These are phyloP conservation scores for Capreolus pygargus DNA, from an alignment of 2,113 vertebrate genomes.

Conservation along the genomic window DNA sequence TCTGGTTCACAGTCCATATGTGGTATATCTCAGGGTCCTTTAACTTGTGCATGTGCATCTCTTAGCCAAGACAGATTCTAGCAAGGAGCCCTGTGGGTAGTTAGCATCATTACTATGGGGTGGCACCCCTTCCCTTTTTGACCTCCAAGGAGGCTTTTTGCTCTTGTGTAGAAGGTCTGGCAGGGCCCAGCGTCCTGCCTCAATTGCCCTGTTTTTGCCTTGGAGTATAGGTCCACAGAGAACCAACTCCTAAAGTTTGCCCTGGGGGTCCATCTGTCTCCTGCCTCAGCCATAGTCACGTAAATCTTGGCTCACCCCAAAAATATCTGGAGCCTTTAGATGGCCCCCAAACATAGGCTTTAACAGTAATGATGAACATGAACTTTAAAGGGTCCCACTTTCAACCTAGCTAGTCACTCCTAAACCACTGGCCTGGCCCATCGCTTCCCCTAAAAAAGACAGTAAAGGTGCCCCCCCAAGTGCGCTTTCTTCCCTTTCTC, in stretches of 20 bases:
- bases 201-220: background rate
- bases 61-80: background rate
- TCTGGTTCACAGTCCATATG: background rate
- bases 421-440: background rate
- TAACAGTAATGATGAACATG: background rate
- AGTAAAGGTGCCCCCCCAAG: fast-evolving
- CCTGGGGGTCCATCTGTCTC: background rate
- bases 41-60: background rate
- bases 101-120: background rate
- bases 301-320: background rate
- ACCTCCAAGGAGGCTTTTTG: background rate
- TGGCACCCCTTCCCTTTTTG: background rate
- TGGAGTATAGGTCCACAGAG: background rate
- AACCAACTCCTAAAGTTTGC: background rate
- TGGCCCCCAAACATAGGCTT: background rate
- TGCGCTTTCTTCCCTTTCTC: background rate
- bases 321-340: background rate
- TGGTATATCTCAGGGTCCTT: background rate
- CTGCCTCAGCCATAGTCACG: background rate
- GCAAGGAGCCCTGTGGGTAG: background rate
- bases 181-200: background rate
- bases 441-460: background rate
- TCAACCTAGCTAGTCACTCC: background rate
- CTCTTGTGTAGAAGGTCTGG: background rate
- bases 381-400: background rate